A percentile compares a stretch with the other conserved stretches of the same genome.
These are phyloP conservation scores for Eutrigla gurnardus DNA, from an alignment of 2,797 vertebrate genomes.

Conservation along the genomic window DNA sequence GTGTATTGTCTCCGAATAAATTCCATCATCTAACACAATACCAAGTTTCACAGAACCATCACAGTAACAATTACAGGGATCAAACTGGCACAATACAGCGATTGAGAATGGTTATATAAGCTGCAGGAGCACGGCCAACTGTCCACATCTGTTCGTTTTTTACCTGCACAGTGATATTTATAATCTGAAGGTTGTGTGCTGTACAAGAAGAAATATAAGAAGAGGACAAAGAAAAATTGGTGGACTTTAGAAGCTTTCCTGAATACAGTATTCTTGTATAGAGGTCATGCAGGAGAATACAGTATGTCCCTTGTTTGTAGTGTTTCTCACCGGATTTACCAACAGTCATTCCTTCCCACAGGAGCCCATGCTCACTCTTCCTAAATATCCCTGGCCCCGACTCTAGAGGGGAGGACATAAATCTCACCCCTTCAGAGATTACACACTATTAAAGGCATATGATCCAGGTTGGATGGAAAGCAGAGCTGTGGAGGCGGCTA, in stretches of 20 bases:
- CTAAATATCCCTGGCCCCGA: constrained; percentile 39
- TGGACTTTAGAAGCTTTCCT: constrained; percentile 1
- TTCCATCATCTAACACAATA: constrained; percentile 59
- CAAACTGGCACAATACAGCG: constrained; percentile 60
- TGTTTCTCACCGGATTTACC: constrained; percentile 33
- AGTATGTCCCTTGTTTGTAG: constrained; percentile 16
- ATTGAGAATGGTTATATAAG: constrained; percentile 63
- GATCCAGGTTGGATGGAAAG: constrained; percentile 71
- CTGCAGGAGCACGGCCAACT: constrained; percentile 51
- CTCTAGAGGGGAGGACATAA: constrained; percentile 53
- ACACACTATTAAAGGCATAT: constrained; percentile 73
- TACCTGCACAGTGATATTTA: constrained; percentile 59
- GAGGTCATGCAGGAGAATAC: constrained; percentile 10
- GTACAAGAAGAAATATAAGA: background rate
- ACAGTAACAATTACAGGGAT: constrained; percentile 60
- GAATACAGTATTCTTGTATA: background rate
- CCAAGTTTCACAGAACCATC: constrained; percentile 59
- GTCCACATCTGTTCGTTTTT: constrained; percentile 63
- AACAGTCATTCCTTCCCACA: constrained; percentile 38
- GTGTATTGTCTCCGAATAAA: constrained; percentile 45
- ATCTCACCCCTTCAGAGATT: constrained; percentile 71
- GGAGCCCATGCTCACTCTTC: constrained; percentile 52
- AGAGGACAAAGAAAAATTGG: background rate
- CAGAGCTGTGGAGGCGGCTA: constrained; percentile 46
- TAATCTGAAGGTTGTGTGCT: constrained; percentile 6